Base-by-base conservation (phyloP, 2,888 invertebrate species). In the Invenusta paracnida region DNA sequence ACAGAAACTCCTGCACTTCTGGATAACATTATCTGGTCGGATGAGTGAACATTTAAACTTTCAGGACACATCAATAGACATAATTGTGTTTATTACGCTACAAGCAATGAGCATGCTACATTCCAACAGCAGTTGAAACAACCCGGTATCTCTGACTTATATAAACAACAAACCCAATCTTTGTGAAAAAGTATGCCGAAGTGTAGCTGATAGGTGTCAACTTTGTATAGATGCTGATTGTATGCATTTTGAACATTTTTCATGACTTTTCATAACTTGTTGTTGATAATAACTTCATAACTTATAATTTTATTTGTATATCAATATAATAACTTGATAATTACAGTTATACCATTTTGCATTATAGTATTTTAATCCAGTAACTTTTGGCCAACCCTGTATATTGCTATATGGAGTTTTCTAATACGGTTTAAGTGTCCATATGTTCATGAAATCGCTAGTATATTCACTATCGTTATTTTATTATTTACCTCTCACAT, bases 21-120 rank as follows among this genome's bases (percentile, higher is more conserved):
- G 29, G 82, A 82, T 82, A 29, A 82, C 82, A 82, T 82, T 30
- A 28, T 82, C 31, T 82, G 82, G 82, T 82, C 82, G 82, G 82
- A 82, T 30, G 82, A 82, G 31, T 82, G 25, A 82, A 82, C 29
- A 17, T 82, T 82, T 30, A 82, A 82, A 82, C 31, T 82, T 5
- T 82, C 82, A 11, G 29, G 82, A 17, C 27, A 82, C 23, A 82
- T 82, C 30, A 82, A 82, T 28, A 82, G 25, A 82, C 82, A 82
- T 27, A 82, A 82, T 28, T 82, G 82, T 82, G 82, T 82, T 82
- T 82, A 82, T 28, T 82, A 82, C 29, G 82, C 29, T 82, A 82
- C 82, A 82, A 82, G 28, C 23, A 82, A 82, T 82, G n/a, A 11
- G 31, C 29, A 82, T 30, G 82, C 30, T 30, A 30, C 29, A 17